Base-by-base conservation (phyloP, 2,113 vertebrate genomes). In the Coptodon bakossiorum region DNA sequence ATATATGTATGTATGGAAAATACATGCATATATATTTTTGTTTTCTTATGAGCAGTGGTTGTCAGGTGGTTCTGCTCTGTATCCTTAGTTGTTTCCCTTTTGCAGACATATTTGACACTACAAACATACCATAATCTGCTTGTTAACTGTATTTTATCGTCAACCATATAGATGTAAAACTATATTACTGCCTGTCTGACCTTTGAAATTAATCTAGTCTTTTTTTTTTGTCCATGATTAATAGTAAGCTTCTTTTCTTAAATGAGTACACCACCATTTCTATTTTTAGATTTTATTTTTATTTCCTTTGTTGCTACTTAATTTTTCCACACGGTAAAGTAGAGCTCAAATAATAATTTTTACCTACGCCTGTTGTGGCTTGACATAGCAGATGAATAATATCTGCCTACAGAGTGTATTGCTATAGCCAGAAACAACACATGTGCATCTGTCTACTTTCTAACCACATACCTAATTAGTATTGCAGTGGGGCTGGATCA, bases 231-330 rank as follows among this genome's bases (percentile, higher is more conserved):
- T 17, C 14, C 40, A 76, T 48, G 27, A 78, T 13, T 52, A 78
- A 78, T 78, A 2, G 27, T 52, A 9, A 52, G 5, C 10, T 9
- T 12, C 27, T 34, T 19, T 83, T 34, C 40, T 17, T 36, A 29
- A 80, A 24, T 56, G 27, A 63, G 31, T 45, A 5, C 63, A 48
- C 3, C 59, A 24, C 16, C 61, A 5, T 66, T 80, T 85, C 61
- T 81, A 12, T 79, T 81, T 78, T 86, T 56, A 6, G 63, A 43
- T 80, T 43, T 73, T 24, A 68, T 40, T 63, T 10, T 90, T 50
- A 63, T 85, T 84, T 83, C 16, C 36, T 84, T 88, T 86, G 82
- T 76, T 87, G 82, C 89, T 78, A 40, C 87, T 92, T 71, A 86
- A 84, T 88, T 89, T 92, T 92, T 40, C 85, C 89, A 85, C 31